These are phyloP conservation scores for Drosophila malerkotliana DNA, from an alignment of 1,140 invertebrate species.

Conservation along the genomic window DNA sequence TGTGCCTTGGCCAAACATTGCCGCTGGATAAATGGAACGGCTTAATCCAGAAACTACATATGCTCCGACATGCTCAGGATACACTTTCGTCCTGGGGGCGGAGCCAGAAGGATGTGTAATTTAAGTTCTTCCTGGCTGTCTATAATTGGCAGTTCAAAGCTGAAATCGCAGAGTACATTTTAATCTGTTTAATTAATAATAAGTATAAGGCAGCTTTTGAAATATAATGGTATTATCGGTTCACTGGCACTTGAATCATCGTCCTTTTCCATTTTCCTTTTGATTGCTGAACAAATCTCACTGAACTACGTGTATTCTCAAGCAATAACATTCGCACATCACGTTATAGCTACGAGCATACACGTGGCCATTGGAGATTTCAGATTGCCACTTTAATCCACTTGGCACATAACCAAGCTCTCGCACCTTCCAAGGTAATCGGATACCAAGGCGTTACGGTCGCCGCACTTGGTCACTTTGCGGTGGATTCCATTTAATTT, in stretches of 20 bases:
- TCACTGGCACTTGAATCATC: not conserved
- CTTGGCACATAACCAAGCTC: not conserved
- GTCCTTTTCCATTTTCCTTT: slow-evolving; percentile 8
- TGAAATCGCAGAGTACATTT: not conserved
- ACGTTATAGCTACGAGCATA: slow-evolving; percentile 98
- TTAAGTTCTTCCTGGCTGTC: slow-evolving; percentile 6
- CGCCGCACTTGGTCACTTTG: slow-evolving; percentile 42
- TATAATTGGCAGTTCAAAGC: slow-evolving; percentile 20
- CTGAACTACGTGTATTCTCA: slow-evolving; percentile 98
- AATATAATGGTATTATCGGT: not conserved
- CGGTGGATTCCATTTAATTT: slow-evolving; percentile 39
- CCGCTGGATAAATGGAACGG: slow-evolving; percentile 9
- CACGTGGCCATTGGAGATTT: slow-evolving; percentile 93
- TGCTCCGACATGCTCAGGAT: not conserved
- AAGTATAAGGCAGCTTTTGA: no score
- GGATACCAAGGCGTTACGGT: slow-evolving; percentile 9
- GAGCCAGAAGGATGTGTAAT: slow-evolving; percentile 13
- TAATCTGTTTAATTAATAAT: not conserved
- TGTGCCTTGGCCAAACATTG: slow-evolving; percentile 28
- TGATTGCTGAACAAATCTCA: slow-evolving; percentile 85
- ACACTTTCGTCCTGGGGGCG: not conserved
- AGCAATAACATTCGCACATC: slow-evolving; percentile 96
- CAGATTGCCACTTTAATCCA: slow-evolving; percentile 9
- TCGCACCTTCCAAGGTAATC: slow-evolving; percentile 37
- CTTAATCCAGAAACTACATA: slow-evolving; percentile 4